These are phyloP conservation scores for Saguinus imperator DNA, from an alignment of 2,113 vertebrate species.

Conservation along the genomic window DNA sequence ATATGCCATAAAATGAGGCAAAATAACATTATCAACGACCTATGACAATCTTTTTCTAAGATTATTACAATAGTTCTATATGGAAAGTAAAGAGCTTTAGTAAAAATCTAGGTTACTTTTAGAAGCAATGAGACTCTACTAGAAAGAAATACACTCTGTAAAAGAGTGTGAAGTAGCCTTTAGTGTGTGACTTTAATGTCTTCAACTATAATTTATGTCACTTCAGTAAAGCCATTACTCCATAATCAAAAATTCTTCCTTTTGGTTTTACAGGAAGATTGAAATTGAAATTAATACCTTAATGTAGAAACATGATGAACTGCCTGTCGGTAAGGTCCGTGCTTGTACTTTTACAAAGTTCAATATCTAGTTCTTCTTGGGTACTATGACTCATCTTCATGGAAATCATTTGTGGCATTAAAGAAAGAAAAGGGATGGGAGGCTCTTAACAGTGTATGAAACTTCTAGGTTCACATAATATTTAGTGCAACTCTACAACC, in stretches of 20 bases:
- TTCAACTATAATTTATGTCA: constrained; percentile 76
- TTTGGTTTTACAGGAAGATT: constrained; percentile 79
- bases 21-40: background rate
- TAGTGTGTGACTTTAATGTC: constrained; percentile 59
- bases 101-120: constrained; percentile 3
- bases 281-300: constrained; percentile 79
- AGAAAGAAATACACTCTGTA: background rate
- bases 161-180: background rate
- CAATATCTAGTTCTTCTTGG: constrained; percentile 63
- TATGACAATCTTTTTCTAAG: background rate
- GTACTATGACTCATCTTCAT: constrained; percentile 65
- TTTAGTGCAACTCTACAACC: constrained; percentile 35
- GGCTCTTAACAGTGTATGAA: constrained; percentile 46
- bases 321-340: constrained; percentile 57
- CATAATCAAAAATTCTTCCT: constrained; percentile 73
- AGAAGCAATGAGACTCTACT: background rate
- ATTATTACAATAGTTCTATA: background rate
- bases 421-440: constrained; percentile 21
- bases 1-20: background rate
- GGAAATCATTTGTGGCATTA: constrained; percentile 74
- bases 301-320: constrained; percentile 77
- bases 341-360: constrained; percentile 69
- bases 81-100: background rate
- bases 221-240: constrained; percentile 71
- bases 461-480: constrained; percentile 23